Percentiles rank a stretch among this genome's conserved stretches.
phyloP scores from a whole-genome alignment of 2,888 invertebrate species.

The Andrena bucephala region DNA sequence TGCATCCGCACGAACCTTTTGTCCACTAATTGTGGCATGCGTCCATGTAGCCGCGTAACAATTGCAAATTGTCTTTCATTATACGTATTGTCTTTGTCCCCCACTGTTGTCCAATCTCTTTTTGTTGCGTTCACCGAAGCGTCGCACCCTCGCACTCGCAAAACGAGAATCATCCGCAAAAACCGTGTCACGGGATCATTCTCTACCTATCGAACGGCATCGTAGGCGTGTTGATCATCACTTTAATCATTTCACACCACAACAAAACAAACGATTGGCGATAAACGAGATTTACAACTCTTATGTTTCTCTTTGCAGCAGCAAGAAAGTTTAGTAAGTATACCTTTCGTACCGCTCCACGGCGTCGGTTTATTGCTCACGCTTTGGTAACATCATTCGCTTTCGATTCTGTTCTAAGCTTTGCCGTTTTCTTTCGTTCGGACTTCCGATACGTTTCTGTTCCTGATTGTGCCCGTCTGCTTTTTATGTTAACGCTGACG shows the following conservation, averaged over 20 bases:
- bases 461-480: neutral
- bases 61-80: slow-evolving; percentile 51
- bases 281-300: slow-evolving; percentile 62
- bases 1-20: slow-evolving; percentile 75
- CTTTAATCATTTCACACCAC: slow-evolving; percentile 7
- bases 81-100: slow-evolving; percentile 53
- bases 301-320: slow-evolving; percentile 87
- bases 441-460: neutral
- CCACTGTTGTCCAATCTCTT: slow-evolving; percentile 30
- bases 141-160: slow-evolving; percentile 21
- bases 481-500: neutral
- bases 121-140: slow-evolving; percentile 33
- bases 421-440: neutral
- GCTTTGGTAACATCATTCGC: slow-evolving; percentile 67
- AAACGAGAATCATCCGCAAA: slow-evolving; percentile 28
- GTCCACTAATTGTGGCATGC: slow-evolving; percentile 78
- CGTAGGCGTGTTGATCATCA: slow-evolving; percentile 36
- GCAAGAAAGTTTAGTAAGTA: slow-evolving; percentile 90
- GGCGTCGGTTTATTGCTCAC: slow-evolving; percentile 52
- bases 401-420: slow-evolving; percentile 36
- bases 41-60: slow-evolving; percentile 72
- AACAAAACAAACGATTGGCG: slow-evolving; percentile 14
- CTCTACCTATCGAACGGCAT: slow-evolving; percentile 40
- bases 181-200: slow-evolving; percentile 13
- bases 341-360: slow-evolving; percentile 75